Conservation (phyloP, 2,888 invertebrate species). For the Blastobasis adustella region DNA sequence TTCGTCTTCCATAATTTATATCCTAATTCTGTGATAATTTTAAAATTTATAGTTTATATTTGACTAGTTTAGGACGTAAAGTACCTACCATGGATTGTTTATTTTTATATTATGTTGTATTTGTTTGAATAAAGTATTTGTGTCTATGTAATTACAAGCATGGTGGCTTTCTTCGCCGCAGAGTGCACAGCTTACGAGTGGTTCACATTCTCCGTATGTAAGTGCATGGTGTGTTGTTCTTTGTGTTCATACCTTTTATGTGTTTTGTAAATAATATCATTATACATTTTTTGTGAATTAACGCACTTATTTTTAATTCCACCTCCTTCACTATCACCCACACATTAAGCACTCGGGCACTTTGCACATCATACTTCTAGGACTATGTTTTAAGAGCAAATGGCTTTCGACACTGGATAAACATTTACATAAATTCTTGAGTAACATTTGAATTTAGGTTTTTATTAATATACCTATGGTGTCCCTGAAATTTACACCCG, state of each 20-base stretch:
- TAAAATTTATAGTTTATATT: constrained; percentile 1
- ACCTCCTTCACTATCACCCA: constrained; percentile 53
- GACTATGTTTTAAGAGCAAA: too few relatives aligned
- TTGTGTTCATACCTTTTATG: constrained; percentile 33
- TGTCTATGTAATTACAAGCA: constrained; percentile 24
- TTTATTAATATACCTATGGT: too few relatives aligned
- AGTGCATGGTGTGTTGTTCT: constrained; percentile 74
- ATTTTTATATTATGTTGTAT: constrained; percentile 3
- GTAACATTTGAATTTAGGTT: too few relatives aligned
- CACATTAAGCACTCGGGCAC: constrained; percentile 41
- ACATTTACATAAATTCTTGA: too few relatives aligned
- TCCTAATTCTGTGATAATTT: neutral
- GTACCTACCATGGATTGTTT: constrained; percentile 24
- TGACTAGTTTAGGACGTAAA: constrained; percentile 1
- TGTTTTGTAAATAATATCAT: constrained; percentile 70
- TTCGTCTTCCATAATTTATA: constrained; percentile 9
- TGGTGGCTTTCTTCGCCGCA: constrained; percentile 58
- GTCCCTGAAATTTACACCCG: too few relatives aligned
- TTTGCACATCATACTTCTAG: neutral
- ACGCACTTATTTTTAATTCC: constrained; percentile 66
- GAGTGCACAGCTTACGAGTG: constrained; percentile 63
- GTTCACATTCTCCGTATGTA: constrained; percentile 55
- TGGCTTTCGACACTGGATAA: too few relatives aligned
- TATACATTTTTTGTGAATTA: constrained; percentile 67
- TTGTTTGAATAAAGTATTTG: neutral